These are phyloP conservation scores for Cyrtodaria siliqua DNA, from an alignment of 2,888 invertebrate genomes.

Conservation along the genomic window DNA sequence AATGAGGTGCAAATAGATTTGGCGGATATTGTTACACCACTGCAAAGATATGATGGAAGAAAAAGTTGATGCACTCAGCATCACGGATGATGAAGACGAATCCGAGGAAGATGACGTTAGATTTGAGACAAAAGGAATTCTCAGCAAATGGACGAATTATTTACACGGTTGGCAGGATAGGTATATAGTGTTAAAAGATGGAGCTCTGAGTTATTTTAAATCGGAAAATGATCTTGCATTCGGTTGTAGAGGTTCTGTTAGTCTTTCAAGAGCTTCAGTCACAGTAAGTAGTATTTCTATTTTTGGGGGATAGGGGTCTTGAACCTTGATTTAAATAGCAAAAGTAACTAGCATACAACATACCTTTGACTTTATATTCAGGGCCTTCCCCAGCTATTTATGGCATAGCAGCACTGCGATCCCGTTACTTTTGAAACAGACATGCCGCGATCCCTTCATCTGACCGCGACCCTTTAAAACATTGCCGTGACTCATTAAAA, in stretches of 20 bases:
- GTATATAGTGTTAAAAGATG: slow-evolving; percentile 98
- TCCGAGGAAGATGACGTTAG: slow-evolving; percentile 80
- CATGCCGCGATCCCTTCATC: no score
- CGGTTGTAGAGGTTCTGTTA: slow-evolving; percentile 98
- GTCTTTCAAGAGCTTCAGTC: slow-evolving; percentile 96
- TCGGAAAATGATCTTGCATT: slow-evolving; percentile 97
- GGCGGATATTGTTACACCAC: neutral
- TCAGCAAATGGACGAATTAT: slow-evolving; percentile 99
- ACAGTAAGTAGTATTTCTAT: slow-evolving; percentile 92
- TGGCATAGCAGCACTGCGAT: no score
- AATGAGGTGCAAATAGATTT: neutral
- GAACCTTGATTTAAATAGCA: no score
- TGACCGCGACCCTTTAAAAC: no score
- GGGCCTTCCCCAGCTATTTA: no score
- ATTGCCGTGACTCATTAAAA: no score
- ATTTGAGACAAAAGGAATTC: slow-evolving; percentile 94
- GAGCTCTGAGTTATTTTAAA: slow-evolving; percentile 98
- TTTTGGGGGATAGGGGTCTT: no score
- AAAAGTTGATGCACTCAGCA: slow-evolving; percentile 80
- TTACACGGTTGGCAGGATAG: slow-evolving; percentile 99
- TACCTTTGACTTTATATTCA: no score
- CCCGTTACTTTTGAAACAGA: no score
- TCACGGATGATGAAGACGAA: slow-evolving; percentile 83
- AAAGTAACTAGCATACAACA: no score
- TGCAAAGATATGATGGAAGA: slow-evolving; percentile 72